These are phyloP conservation scores for Grapholita molesta DNA, from an alignment of 1,140 invertebrate species.

Conservation along the genomic window DNA sequence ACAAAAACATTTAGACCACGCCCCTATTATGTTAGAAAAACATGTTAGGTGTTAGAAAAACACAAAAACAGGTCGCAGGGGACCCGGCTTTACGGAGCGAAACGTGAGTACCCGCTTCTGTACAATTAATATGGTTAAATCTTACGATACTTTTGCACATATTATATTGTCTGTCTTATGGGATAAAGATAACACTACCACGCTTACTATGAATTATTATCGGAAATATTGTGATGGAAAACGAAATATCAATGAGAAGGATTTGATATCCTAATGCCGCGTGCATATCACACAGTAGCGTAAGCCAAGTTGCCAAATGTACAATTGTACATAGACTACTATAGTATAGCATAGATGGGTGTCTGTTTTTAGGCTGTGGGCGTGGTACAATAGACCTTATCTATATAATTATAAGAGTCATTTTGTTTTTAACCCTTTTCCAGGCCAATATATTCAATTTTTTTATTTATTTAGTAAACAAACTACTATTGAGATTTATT, in stretches of 20 bases:
- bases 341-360: conserved; percentile 19
- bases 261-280: conserved; percentile 51
- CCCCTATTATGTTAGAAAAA: too few relatives aligned
- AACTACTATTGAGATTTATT: too few relatives aligned
- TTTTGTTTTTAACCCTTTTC: too few relatives aligned
- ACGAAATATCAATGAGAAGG: conserved; percentile 62
- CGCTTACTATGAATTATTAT: conserved; percentile 35
- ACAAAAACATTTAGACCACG: too few relatives aligned
- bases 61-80: too few relatives aligned
- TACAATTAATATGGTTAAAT: too few relatives aligned
- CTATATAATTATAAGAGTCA: conserved; percentile 6
- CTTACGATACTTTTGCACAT: too few relatives aligned
- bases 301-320: conserved; percentile 74
- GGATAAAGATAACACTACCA: not conserved
- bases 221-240: conserved; percentile 60
- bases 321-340: conserved; percentile 68
- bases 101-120: too few relatives aligned
- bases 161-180: not conserved
- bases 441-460: conserved; percentile 11
- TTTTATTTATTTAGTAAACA: too few relatives aligned
- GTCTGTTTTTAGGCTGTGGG: conserved; percentile 51
- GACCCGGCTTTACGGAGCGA: too few relatives aligned
- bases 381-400: conserved; percentile 22
- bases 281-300: conserved; percentile 72
- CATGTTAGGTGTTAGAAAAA: too few relatives aligned